phyloP scores from a whole-genome alignment of 2,797 vertebrate species.

The Fistularia tabacaria region DNA sequence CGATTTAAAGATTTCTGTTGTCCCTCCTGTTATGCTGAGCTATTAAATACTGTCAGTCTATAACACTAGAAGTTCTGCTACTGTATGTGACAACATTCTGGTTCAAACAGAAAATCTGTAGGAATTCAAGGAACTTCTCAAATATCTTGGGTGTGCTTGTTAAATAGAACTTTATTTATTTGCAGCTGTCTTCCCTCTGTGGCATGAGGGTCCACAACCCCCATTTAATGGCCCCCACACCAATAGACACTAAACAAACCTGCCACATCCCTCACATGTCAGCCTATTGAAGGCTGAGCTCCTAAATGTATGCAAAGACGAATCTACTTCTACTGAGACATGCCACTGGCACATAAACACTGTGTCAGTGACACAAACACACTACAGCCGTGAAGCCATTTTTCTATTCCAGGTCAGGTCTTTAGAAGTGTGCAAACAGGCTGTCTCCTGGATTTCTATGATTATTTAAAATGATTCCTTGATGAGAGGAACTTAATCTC shows the following conservation, averaged over 20 bases:
- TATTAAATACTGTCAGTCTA: background rate
- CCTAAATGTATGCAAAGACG: background rate
- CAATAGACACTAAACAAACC: slow-evolving; percentile 30
- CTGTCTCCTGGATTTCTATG: too few species aligned
- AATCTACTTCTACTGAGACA: background rate
- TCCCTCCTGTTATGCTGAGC: background rate
- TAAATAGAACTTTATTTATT: background rate
- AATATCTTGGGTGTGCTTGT: background rate
- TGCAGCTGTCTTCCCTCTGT: slow-evolving; percentile 25
- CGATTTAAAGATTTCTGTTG: too few species aligned
- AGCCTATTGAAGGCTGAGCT: slow-evolving; percentile 8
- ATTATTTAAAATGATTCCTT: too few species aligned
- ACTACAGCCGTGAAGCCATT: background rate
- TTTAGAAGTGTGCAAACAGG: too few species aligned
- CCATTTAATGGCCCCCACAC: slow-evolving; percentile 15
- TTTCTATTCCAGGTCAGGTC: background rate
- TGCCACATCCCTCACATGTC: slow-evolving; percentile 30
- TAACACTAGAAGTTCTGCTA: background rate
- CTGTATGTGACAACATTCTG: background rate
- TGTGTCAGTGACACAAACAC: background rate
- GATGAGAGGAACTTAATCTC: too few species aligned
- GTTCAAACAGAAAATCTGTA: background rate
- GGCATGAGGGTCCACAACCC: slow-evolving; percentile 1
- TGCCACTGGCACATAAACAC: slow-evolving; percentile 12
- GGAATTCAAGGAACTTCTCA: slow-evolving; percentile 26